A percentile compares a stretch with the other conserved stretches of the same genome.
phyloP scores from a whole-genome alignment of 2,797 vertebrate species.

The Hippoglossus hippoglossus region DNA sequence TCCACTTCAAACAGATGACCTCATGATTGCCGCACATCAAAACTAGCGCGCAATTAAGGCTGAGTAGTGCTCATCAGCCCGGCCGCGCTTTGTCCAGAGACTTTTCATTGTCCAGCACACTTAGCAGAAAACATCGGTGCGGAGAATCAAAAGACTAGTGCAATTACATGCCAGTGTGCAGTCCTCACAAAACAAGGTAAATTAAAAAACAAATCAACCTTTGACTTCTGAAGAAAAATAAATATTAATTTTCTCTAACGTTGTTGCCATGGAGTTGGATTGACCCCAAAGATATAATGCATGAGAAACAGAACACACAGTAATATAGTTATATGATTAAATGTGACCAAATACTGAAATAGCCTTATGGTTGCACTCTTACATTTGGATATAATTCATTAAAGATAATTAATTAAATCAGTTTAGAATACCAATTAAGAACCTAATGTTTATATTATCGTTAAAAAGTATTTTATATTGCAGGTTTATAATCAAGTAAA shows the following conservation, averaged over 20 bases:
- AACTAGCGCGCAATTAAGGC: constrained; percentile 81
- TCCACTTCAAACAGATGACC: constrained; percentile 82
- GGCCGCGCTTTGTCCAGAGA: constrained; percentile 75
- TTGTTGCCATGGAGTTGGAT: constrained; percentile 7
- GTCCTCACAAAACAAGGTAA: background rate
- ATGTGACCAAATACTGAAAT: background rate
- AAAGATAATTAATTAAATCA: background rate
- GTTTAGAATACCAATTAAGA: background rate
- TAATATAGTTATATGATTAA: background rate
- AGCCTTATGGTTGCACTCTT: too few species aligned
- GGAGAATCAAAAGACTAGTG: constrained; percentile 72
- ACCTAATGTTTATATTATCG: too few species aligned
- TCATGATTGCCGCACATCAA: constrained; percentile 84
- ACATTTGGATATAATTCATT: background rate
- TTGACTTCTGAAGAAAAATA: constrained; percentile 45
- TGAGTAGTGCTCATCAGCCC: constrained; percentile 78
- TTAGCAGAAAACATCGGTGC: constrained; percentile 74
- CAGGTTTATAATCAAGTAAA: too few species aligned
- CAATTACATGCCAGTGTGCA: constrained; percentile 65
- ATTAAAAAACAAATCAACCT: constrained; percentile 33
- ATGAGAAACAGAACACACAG: background rate
- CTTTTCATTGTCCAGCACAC: constrained; percentile 81
- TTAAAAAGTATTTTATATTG: too few species aligned
- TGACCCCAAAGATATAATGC: constrained; percentile 9
- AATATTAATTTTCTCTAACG: background rate